Base-by-base conservation (phyloP, 2,113 vertebrate species). In the Centrocercus urophasianus region DNA sequence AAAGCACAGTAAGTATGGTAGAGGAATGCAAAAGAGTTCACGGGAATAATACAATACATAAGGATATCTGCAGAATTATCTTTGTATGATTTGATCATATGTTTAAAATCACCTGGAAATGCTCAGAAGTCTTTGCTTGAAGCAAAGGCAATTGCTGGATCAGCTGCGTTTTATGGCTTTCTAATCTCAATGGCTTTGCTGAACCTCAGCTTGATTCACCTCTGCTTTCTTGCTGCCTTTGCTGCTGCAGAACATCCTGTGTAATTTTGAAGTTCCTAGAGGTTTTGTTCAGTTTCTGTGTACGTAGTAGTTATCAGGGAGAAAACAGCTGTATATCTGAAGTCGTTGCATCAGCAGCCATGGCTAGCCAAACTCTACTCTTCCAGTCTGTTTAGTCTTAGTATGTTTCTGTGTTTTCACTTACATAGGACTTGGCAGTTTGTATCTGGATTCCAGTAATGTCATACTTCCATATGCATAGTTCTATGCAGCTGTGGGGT, bases 31-130 rank as follows among this genome's bases (percentile, higher is more conserved):
- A 89, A 79, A 61, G 8, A 70, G 57, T 76, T 79, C 25, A 83
- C 45, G 4, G 10, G 75, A n/a, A 59, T 78, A 63, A 72, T 25
- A n/a, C 60, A 61, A 43, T 47, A 54, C 38, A 5, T 81, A 72
- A 59, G 38, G 74, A 82, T 64, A 87, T 63, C 63, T 83, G 42
- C 56, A 85, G 74, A 87, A 59, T 69, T 82, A 54, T 38, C 40
- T 93, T 82, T 48, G 19, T 81, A 64, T 36, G 79, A 81, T 56
- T 92, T 93, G 43, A 90, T 75, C 45, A 65, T 69, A 65, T 82
- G 83, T 66, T 90, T 95, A 82, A 63, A 84, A 47, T 86, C 89
- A 90, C 52, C 61, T 18, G 11, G 30, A 91, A 90, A 27, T 21
- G 43, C 65, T 95, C 65, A 76, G 78, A 82, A 87, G 25, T 7